These are phyloP conservation scores for Adrianichthys oophorus DNA, from an alignment of 2,797 vertebrate genomes.

Conservation along the genomic window DNA sequence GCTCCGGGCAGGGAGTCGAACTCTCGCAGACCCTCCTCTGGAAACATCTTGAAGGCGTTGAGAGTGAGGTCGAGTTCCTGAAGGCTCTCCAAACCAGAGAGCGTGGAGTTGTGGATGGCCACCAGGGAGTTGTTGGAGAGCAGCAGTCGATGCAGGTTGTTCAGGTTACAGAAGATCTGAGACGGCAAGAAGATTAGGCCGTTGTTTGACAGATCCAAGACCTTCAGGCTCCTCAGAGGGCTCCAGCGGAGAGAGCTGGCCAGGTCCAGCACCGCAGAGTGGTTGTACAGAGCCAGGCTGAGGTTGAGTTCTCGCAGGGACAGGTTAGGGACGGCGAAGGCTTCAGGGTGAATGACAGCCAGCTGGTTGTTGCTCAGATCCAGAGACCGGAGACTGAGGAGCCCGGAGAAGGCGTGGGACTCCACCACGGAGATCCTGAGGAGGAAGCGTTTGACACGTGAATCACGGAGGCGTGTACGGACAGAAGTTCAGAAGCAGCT, in stretches of 20 bases:
- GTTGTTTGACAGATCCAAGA: conserved; percentile 77
- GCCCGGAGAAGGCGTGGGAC: conserved; percentile 69
- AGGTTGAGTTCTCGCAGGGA: conserved; percentile 80
- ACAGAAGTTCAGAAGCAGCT: too few relatives aligned
- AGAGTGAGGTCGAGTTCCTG: conserved; percentile 77
- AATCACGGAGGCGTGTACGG: too few relatives aligned
- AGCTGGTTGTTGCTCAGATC: conserved; percentile 82
- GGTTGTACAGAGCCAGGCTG: conserved; percentile 79
- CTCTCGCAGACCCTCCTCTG: conserved; percentile 69
- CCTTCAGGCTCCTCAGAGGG: conserved; percentile 59
- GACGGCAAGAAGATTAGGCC: conserved; percentile 73
- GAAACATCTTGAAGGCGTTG: conserved; percentile 74
- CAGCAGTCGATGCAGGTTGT: conserved; percentile 57
- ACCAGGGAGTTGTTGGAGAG: conserved; percentile 80
- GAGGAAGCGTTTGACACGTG: conserved; percentile 4
- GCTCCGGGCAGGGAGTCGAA: conserved; percentile 58
- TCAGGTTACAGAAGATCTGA: conserved; percentile 65
- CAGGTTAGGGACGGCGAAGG: conserved; percentile 69
- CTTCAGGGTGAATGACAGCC: conserved; percentile 74
- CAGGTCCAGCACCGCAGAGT: conserved; percentile 66
- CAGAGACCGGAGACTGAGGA: conserved; percentile 75
- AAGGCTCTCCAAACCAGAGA: conserved; percentile 68
- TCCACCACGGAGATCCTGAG: conserved; percentile 75
- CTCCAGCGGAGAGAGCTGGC: conserved; percentile 68
- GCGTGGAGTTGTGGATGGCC: conserved; percentile 72